Base-by-base conservation (phyloP, 2,888 invertebrate species). In the Tipula helvola region DNA sequence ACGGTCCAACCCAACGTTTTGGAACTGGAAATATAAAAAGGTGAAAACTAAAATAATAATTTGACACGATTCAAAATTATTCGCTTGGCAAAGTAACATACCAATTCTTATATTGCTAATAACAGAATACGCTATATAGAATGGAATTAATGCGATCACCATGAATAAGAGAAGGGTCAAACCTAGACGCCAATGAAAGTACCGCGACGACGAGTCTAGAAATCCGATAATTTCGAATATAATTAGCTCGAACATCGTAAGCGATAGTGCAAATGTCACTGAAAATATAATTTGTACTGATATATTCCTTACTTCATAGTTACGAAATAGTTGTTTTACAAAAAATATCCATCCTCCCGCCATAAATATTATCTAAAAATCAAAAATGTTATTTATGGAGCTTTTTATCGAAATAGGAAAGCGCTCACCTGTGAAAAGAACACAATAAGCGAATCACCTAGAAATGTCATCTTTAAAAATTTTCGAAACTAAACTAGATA, bases 171-270 rank as follows among this genome's bases (percentile, higher is more conserved):
- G 94, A 86, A 96, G 94, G 89, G 98, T 98, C 3, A 99, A 93
- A 36, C 97, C 97, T 88, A 98, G 92, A 90, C 97, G 97, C 99
- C 99, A 99, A 90, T 98, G 98, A 90, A 90, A 90, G 88, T 88
- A 90, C 88, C 90, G 90, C 89, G 94, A 98, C 96, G 96, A 96
- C 28, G 97, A 95, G 90, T 98, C 97, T 88, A 99, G 92, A 88
- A 98, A 95, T 42, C 97, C 98, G 87, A 99, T 93, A 88, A 99
- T 99, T 93, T 99, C 99, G 92, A 99, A 99, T 90, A 99, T 99
- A 88, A 99, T 99, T 87, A 99, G 93, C 91, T 99, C 99, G 92
- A 99, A 99, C 98, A 99, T 98, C 2, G 98, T 98, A 90, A 99
- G 98, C 36, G 99, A 99, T 16, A 99, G 93, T 0, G 99, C 96